Conservation (phyloP, 2,888 invertebrate genomes). For the Agonopterix alstromeriana region DNA sequence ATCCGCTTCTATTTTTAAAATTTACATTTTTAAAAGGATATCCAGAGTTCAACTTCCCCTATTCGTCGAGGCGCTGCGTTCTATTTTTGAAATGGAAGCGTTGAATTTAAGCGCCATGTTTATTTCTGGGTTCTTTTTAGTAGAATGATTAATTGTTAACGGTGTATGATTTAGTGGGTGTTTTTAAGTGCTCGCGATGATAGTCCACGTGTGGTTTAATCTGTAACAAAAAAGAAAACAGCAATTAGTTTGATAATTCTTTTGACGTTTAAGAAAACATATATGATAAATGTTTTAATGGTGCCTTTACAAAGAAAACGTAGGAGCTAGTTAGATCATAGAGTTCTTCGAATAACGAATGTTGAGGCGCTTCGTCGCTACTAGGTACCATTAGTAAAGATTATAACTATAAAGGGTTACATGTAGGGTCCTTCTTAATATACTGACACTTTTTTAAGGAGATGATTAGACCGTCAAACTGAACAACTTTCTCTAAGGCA, state of each 20-base stretch:
- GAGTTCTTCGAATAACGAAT: too few relatives aligned
- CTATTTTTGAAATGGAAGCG: slow-evolving; percentile 34
- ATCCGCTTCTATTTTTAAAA: slow-evolving; percentile 45
- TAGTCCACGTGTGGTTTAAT: slow-evolving; percentile 19
- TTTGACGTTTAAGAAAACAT: too few relatives aligned
- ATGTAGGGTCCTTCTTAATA: too few relatives aligned
- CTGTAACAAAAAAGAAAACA: slow-evolving; percentile 46
- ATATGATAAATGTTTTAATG: too few relatives aligned
- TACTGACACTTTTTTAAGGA: too few relatives aligned
- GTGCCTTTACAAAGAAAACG: too few relatives aligned
- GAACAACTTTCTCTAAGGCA: too few relatives aligned
- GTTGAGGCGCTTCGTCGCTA: too few relatives aligned
- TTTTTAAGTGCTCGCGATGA: slow-evolving; percentile 14
- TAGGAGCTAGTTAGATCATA: too few relatives aligned
- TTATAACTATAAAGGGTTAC: too few relatives aligned
- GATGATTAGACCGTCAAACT: too few relatives aligned
- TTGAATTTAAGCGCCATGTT: slow-evolving; percentile 51
- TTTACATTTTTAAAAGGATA: slow-evolving; percentile 53
- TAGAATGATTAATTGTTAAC: slow-evolving; percentile 29
- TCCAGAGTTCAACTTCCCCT: slow-evolving; percentile 40
- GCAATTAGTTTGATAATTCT: slow-evolving; percentile 5
- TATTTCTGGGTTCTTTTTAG: slow-evolving; percentile 36
- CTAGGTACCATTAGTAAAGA: too few relatives aligned
- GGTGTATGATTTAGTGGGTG: slow-evolving; percentile 17
- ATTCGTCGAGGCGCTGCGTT: slow-evolving; percentile 18